These are phyloP conservation scores for Catharus bicknelli DNA, from an alignment of 2,113 vertebrate species.

Conservation along the genomic window DNA sequence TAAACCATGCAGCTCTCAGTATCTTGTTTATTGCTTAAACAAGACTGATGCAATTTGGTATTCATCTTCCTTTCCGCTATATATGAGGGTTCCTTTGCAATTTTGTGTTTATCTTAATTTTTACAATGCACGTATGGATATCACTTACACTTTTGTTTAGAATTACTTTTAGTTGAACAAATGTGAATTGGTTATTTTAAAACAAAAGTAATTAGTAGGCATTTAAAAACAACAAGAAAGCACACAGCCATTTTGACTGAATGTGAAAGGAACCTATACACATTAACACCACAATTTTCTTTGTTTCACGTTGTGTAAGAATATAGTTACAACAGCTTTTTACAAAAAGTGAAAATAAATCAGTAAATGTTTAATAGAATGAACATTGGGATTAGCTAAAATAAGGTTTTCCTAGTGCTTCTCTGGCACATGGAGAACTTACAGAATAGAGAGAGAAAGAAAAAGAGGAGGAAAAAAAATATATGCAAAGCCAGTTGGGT, in stretches of 20 bases:
- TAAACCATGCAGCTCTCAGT: not conserved
- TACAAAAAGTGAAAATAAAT: not conserved
- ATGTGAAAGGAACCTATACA: not conserved
- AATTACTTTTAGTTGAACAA: not conserved
- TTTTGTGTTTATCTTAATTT: not conserved
- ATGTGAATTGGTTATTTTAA: not conserved
- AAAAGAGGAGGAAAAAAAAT: not conserved
- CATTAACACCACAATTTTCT: not conserved
- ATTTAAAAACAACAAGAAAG: not conserved
- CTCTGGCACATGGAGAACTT: not conserved
- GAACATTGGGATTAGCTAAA: not conserved
- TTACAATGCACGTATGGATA: not conserved
- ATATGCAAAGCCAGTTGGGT: conserved; percentile 34
- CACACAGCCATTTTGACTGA: not conserved
- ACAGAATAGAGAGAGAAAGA: not conserved
- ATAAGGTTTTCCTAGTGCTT: not conserved
- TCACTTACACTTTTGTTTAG: not conserved
- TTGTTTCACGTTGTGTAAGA: not conserved
- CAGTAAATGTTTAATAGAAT: not conserved
- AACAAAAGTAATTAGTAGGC: not conserved
- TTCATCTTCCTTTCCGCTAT: not conserved
- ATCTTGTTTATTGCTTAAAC: not conserved
- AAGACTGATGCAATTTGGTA: not conserved
- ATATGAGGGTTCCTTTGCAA: not conserved
- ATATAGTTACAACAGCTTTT: not conserved